These are phyloP conservation scores for Empidonax alnorum DNA, from an alignment of 2,113 vertebrate genomes.

Conservation along the genomic window DNA sequence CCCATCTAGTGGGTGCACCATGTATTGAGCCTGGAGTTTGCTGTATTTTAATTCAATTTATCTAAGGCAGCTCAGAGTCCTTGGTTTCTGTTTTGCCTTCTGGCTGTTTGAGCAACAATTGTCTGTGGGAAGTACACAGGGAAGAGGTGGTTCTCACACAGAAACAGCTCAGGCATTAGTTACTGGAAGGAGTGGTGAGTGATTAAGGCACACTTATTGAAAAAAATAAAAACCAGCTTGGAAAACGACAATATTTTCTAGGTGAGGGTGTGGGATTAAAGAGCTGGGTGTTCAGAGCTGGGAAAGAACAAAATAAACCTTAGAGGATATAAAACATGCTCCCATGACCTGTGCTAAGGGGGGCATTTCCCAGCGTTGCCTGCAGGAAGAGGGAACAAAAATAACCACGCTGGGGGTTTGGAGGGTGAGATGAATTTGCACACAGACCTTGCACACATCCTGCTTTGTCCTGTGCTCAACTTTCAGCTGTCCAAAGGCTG, in stretches of 20 bases:
- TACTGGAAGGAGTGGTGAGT: accelerated
- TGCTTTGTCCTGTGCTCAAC: background rate
- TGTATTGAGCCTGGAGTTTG: background rate
- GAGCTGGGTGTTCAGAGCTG: background rate
- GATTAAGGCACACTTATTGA: background rate
- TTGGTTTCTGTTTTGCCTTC: background rate
- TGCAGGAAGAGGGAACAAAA: background rate
- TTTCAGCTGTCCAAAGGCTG: background rate
- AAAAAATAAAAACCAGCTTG: background rate
- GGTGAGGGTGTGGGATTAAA: background rate
- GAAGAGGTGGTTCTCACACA: background rate
- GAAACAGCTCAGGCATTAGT: background rate
- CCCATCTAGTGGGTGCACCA: conserved; percentile 45
- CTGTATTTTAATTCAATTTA: background rate
- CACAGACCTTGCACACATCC: background rate
- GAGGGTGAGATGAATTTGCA: background rate
- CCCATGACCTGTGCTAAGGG: background rate
- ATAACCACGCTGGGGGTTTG: background rate
- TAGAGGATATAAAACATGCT: background rate
- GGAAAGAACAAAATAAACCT: background rate
- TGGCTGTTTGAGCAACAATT: background rate
- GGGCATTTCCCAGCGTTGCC: background rate
- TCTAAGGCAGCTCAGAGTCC: background rate
- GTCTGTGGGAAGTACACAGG: background rate
- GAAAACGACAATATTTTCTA: background rate